These are phyloP conservation scores for Lepus europaeus DNA, from an alignment of 2,113 vertebrate species.

Conservation along the genomic window DNA sequence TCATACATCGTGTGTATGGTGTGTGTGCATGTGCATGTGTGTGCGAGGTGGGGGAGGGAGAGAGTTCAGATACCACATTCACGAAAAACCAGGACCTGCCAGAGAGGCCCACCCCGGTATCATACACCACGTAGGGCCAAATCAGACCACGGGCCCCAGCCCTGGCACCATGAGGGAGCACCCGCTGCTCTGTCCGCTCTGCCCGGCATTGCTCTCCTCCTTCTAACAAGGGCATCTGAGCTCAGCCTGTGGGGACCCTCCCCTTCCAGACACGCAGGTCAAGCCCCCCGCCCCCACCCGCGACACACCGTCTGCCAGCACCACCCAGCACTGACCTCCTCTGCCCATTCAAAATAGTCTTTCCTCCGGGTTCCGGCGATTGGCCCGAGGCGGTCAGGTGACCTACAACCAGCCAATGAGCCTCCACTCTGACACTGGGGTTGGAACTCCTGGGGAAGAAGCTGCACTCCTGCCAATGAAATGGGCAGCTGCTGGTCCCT, in stretches of 20 bases:
- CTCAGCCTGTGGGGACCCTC: not conserved
- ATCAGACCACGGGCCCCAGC: not conserved
- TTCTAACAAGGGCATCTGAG: not conserved
- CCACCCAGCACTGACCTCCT: not conserved
- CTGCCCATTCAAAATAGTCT: not conserved
- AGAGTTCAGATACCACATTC: not conserved
- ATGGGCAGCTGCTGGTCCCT: not conserved
- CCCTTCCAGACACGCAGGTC: not conserved
- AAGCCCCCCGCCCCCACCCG: too few species aligned
- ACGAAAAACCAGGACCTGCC: not conserved
- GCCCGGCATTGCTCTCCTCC: not conserved
- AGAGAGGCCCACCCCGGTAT: not conserved
- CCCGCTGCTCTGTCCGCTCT: not conserved
- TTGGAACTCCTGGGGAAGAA: not conserved
- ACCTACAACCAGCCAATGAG: not conserved
- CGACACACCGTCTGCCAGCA: fast-evolving
- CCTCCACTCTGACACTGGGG: not conserved
- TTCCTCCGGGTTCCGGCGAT: not conserved
- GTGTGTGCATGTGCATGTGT: too few species aligned
- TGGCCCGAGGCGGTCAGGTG: not conserved
- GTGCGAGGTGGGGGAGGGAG: too few species aligned
- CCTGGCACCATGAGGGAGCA: not conserved
- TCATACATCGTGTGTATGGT: too few species aligned
- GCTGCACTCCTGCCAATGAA: not conserved
- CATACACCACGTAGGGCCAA: not conserved